phyloP scores from a whole-genome alignment of 2,888 invertebrate genomes.

The Drosophila nigricruria region DNA sequence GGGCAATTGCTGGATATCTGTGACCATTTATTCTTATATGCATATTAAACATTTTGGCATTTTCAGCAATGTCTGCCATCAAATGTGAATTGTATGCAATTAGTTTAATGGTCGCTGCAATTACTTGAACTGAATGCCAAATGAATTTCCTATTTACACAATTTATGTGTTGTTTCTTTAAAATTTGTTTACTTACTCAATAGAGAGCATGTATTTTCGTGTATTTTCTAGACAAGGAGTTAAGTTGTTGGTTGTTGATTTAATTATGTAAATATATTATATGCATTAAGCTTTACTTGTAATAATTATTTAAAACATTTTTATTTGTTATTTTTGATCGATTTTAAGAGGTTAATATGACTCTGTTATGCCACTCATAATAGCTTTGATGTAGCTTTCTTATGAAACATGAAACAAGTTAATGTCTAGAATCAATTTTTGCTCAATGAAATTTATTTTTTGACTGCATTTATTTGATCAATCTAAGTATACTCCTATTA shows the following conservation, averaged over 20 bases:
- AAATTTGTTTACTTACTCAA: not conserved
- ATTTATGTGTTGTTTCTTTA: slow-evolving; percentile 1
- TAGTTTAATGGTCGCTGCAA: slow-evolving; percentile 60
- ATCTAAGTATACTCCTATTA: not conserved
- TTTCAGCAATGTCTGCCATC: slow-evolving; percentile 48
- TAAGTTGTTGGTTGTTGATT: not conserved
- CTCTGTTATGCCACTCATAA: too few species aligned
- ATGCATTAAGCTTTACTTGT: not conserved
- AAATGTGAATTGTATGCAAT: slow-evolving; percentile 65
- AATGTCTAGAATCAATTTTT: too few species aligned
- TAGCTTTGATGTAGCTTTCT: not conserved
- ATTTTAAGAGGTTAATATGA: too few species aligned
- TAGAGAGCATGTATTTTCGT: not conserved
- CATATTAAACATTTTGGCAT: slow-evolving; percentile 64
- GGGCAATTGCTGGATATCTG: slow-evolving; percentile 24
- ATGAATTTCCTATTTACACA: slow-evolving; percentile 26
- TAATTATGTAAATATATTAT: slow-evolving; percentile 7
- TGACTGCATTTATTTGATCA: not conserved
- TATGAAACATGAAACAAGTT: too few species aligned
- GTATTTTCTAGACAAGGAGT: not conserved
- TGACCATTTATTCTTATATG: slow-evolving; percentile 64
- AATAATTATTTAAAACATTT: not conserved
- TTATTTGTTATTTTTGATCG: not conserved
- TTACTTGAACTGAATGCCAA: slow-evolving; percentile 24
- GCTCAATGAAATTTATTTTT: not conserved